Percentiles rank a stretch among this genome's conserved stretches.
phyloP scores from a whole-genome alignment of 2,888 invertebrate species.

The Rhagium mordax region DNA sequence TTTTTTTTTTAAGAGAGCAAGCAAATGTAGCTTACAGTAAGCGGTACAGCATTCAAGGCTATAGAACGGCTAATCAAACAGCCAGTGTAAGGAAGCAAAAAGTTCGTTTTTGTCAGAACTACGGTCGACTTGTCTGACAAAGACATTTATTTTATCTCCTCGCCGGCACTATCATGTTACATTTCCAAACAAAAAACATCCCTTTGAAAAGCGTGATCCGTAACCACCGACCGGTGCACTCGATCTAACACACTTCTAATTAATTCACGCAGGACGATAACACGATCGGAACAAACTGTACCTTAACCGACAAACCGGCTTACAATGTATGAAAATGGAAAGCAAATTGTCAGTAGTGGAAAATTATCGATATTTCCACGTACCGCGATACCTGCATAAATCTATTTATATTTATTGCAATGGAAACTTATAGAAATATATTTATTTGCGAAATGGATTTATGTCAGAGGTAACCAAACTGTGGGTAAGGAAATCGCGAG shows the following conservation, averaged over 20 bases:
- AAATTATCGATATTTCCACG: constrained; percentile 36
- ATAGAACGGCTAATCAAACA: too few relatives aligned
- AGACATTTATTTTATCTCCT: too few relatives aligned
- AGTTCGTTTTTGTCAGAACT: too few relatives aligned
- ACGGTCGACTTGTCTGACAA: too few relatives aligned
- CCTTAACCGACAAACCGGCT: background rate
- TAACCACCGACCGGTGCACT: constrained; percentile 21
- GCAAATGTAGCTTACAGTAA: too few relatives aligned
- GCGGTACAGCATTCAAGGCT: too few relatives aligned
- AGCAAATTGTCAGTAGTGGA: constrained; percentile 17
- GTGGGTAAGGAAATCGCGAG: background rate
- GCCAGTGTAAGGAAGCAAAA: too few relatives aligned
- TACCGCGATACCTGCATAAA: constrained; percentile 32
- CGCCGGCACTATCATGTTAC: too few relatives aligned
- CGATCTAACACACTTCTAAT: background rate
- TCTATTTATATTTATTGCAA: constrained; percentile 31
- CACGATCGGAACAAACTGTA: too few relatives aligned
- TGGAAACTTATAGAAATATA: constrained; percentile 9
- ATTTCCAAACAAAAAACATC: too few relatives aligned
- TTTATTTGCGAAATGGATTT: constrained; percentile 18
- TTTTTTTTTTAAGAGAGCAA: too few relatives aligned
- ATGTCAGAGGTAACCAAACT: constrained; percentile 13
- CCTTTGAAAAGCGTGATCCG: background rate
- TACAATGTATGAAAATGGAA: background rate
- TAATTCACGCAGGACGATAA: constrained; percentile 8